These are phyloP conservation scores for Cheilosia vernalis DNA, from an alignment of 2,888 invertebrate genomes.

Conservation along the genomic window DNA sequence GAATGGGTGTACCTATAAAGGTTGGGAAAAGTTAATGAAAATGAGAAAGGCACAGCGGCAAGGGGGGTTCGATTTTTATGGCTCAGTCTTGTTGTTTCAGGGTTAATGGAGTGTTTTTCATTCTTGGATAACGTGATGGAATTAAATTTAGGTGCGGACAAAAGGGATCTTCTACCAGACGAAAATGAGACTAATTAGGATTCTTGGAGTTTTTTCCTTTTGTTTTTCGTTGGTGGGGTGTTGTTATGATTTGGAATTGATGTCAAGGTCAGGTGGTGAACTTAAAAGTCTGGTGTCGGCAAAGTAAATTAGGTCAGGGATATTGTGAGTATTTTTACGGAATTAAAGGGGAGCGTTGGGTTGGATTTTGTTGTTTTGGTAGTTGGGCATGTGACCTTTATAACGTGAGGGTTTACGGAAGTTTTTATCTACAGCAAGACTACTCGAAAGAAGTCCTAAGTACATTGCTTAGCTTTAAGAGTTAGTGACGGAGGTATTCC, in stretches of 20 bases:
- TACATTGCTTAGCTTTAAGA: no score
- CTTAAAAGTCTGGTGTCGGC: not conserved
- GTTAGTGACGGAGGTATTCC: no score
- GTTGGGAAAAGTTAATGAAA: constrained; percentile 72
- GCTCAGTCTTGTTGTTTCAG: constrained; percentile 62
- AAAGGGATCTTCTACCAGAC: constrained; percentile 63
- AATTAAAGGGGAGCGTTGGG: not conserved
- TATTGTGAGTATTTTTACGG: not conserved
- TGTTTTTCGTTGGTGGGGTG: constrained; percentile 1
- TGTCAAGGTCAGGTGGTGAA: constrained; percentile 61
- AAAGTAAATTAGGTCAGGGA: constrained; percentile 30
- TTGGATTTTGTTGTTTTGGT: no score
- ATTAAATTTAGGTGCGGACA: constrained; percentile 50
- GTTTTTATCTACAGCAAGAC: no score
- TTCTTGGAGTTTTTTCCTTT: constrained; percentile 15
- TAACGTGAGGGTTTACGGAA: no score
- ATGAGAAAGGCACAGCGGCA: constrained; percentile 22
- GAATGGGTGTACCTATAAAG: constrained; percentile 22
- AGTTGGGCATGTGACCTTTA: no score
- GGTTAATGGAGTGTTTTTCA: constrained; percentile 68
- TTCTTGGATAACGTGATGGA: constrained; percentile 37
- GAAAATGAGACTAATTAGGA: constrained; percentile 71
- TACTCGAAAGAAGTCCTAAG: no score
- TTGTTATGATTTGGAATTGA: constrained; percentile 36
- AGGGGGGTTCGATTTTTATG: constrained; percentile 47